These are phyloP conservation scores for Oreohelix idahoensis DNA, from an alignment of 1,140 invertebrate species.

Conservation along the genomic window DNA sequence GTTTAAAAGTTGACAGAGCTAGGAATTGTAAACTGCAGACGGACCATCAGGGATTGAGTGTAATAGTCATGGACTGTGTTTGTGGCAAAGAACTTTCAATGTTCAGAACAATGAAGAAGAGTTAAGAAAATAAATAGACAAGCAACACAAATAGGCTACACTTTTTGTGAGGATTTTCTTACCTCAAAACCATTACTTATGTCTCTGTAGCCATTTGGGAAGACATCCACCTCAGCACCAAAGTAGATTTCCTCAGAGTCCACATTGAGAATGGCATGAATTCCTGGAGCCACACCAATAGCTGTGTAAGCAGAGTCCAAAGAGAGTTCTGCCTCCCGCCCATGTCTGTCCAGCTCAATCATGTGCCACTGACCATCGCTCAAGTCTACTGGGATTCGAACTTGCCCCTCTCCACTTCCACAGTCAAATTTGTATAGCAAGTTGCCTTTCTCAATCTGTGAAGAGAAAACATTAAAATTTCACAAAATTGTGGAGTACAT, in stretches of 20 bases:
- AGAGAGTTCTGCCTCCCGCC: slow-evolving; percentile 80
- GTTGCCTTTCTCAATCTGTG: slow-evolving; percentile 82
- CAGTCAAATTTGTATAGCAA: slow-evolving; percentile 92
- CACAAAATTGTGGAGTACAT: not conserved
- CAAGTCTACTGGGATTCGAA: slow-evolving; percentile 83
- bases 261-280: slow-evolving; percentile 88
- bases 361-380: slow-evolving; percentile 94
- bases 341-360: slow-evolving; percentile 85
- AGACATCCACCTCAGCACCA: slow-evolving; percentile 84
- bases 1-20: too few relatives aligned
- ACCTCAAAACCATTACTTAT: slow-evolving; percentile 83
- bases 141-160: too few relatives aligned
- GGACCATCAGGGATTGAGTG: too few relatives aligned
- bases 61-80: too few relatives aligned
- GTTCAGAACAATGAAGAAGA: too few relatives aligned
- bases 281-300: slow-evolving; percentile 85
- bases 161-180: not conserved
- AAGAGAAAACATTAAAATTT: slow-evolving; percentile 8
- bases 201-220: slow-evolving; percentile 81
- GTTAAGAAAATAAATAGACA: too few relatives aligned
- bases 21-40: too few relatives aligned
- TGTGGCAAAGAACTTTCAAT: too few relatives aligned
- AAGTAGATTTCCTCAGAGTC: slow-evolving; percentile 87
- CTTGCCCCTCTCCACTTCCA: slow-evolving; percentile 90
- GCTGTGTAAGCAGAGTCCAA: slow-evolving; percentile 85